Evolutionary conservation across 2,888 invertebrate species (phyloP).

Genomic region (Archips xylosteana): DNA sequence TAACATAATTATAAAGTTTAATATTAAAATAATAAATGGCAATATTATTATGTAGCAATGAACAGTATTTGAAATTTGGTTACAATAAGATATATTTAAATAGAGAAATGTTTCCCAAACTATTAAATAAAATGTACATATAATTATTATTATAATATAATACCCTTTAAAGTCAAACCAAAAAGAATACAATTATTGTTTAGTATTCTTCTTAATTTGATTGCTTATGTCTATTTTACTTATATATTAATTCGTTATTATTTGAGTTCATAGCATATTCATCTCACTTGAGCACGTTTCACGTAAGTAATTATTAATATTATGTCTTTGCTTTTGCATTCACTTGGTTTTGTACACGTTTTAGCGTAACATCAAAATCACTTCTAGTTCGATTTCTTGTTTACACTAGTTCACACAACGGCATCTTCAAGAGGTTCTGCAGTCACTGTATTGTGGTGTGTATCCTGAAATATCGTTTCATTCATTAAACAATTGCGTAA

Average conservation of each 20-base stretch:
- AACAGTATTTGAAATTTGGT: neutral
- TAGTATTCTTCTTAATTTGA: constrained; percentile 69
- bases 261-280: constrained; percentile 6
- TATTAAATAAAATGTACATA: constrained; percentile 42
- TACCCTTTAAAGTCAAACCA: constrained; percentile 62
- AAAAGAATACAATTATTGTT: constrained; percentile 59
- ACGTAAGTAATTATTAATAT: constrained; percentile 5
- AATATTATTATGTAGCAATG: neutral
- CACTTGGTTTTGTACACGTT: constrained; percentile 26
- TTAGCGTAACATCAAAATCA: constrained; percentile 21
- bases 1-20: neutral
- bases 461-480: constrained; percentile 56
- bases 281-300: constrained; percentile 41
- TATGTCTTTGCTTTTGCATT: constrained; percentile 11
- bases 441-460: constrained; percentile 54
- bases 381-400: constrained; percentile 12
- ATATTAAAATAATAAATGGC: neutral
- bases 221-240: constrained; percentile 25
- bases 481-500: constrained; percentile 1
- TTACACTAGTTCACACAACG: constrained; percentile 31
- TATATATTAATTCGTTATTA: constrained; percentile 3
- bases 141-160: constrained; percentile 57
- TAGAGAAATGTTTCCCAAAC: no score
- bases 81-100: neutral
- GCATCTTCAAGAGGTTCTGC: constrained; percentile 54